Evolutionary conservation across 2,888 invertebrate species (phyloP).

Genomic region (Nycteola revayana): DNA sequence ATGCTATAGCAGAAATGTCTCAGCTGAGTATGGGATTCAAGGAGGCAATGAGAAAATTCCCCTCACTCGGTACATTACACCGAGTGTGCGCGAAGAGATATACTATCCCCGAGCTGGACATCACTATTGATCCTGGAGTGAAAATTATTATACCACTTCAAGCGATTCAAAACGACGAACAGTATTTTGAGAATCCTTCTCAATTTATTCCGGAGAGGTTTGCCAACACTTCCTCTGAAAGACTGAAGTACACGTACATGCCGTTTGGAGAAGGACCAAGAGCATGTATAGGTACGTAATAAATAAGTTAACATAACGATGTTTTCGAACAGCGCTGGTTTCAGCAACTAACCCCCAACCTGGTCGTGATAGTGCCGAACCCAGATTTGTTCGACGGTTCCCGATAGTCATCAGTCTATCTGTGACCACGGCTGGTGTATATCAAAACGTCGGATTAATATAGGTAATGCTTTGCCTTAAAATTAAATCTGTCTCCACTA

Average conservation of each 20-base stretch:
- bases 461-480: too few relatives aligned
- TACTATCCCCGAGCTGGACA: constrained; percentile 42
- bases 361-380: too few relatives aligned
- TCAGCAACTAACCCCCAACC: too few relatives aligned
- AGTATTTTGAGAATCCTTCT: constrained; percentile 52
- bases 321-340: too few relatives aligned
- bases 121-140: constrained; percentile 56
- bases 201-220: constrained; percentile 54
- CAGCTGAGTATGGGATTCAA: constrained; percentile 50
- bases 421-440: too few relatives aligned
- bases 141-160: constrained; percentile 54
- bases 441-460: too few relatives aligned
- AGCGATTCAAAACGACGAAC: constrained; percentile 54
- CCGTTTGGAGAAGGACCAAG: constrained; percentile 62
- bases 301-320: too few relatives aligned
- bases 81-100: constrained; percentile 46
- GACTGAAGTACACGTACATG: constrained; percentile 43
- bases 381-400: too few relatives aligned
- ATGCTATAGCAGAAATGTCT: constrained; percentile 53
- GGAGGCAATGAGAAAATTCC: constrained; percentile 54
- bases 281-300: constrained; percentile 57
- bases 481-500: too few relatives aligned
- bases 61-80: constrained; percentile 48
- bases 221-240: constrained; percentile 20
- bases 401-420: too few relatives aligned